phyloP scores from a whole-genome alignment of 2,113 vertebrate species.

The Tympanuchus pallidicinctus region DNA sequence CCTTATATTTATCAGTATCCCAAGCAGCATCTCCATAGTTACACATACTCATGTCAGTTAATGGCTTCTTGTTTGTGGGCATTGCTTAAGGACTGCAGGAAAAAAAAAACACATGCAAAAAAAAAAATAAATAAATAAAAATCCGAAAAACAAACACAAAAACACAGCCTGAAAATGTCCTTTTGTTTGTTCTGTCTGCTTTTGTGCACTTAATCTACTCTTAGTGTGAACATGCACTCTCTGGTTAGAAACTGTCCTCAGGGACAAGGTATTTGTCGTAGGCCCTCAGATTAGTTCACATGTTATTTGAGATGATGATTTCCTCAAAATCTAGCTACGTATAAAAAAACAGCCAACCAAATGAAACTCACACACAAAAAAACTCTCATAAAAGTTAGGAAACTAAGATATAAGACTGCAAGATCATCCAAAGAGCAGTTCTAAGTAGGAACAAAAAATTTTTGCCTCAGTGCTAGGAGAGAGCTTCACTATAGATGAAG shows the following conservation, averaged over 20 bases:
- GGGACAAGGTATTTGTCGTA: background rate
- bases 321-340: background rate
- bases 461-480: background rate
- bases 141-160: no score
- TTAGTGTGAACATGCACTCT: background rate
- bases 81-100: background rate
- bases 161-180: background rate
- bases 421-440: background rate
- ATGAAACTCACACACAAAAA: background rate
- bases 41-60: background rate
- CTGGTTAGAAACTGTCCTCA: background rate
- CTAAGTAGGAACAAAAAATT: background rate
- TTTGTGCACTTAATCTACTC: background rate
- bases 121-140: fast-evolving
- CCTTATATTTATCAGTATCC: background rate
- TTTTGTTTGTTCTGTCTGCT: background rate
- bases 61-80: background rate
- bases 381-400: background rate
- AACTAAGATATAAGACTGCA: background rate
- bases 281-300: background rate
- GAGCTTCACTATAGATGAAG: background rate
- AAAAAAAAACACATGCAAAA: background rate
- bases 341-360: background rate
- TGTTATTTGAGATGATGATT: background rate
- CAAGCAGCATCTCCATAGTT: background rate